Conservation (phyloP, 2,888 invertebrate genomes). For the Caenorhabditis sp. region DNA sequence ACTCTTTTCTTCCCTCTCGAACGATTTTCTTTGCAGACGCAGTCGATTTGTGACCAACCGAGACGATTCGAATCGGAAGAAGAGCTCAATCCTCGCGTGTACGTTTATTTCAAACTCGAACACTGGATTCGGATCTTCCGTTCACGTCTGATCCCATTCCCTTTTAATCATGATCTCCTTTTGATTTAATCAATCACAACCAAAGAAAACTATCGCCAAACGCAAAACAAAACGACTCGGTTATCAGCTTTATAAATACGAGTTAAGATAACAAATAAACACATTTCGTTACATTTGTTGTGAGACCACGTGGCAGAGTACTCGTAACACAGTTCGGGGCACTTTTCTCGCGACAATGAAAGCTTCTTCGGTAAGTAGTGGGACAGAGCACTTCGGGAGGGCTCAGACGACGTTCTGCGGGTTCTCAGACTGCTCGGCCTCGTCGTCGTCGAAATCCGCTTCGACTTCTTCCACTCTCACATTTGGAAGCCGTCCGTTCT, state of each 20-base stretch:
- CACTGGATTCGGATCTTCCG: constrained; percentile 40
- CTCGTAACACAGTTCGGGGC: constrained; percentile 25
- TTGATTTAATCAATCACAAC: constrained; percentile 10
- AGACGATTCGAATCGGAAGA: constrained; percentile 40
- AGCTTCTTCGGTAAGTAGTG: constrained; percentile 4
- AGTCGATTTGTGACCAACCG: constrained; percentile 37
- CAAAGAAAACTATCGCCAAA: background rate
- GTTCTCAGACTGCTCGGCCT: constrained; percentile 10
- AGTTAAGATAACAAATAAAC: constrained; percentile 28
- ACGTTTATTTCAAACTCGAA: constrained; percentile 53
- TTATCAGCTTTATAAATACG: constrained; percentile 53
- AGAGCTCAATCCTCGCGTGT: constrained; percentile 54
- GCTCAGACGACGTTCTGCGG: constrained; percentile 18
- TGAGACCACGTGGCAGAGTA: constrained; percentile 32
- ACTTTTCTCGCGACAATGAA: constrained; percentile 3
- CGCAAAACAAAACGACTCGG: constrained; percentile 12
- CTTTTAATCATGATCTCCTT: background rate
- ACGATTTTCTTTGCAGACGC: constrained; percentile 27
- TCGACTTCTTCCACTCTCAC: constrained; percentile 35
- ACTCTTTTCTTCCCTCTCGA: background rate
- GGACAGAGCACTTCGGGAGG: background rate
- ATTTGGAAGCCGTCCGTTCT: constrained; percentile 47
- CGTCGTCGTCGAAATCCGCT: constrained; percentile 28
- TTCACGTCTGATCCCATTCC: constrained; percentile 21
- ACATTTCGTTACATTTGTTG: constrained; percentile 19